A percentile compares a stretch with the other conserved stretches of the same genome.
Evolutionary conservation across 2,113 vertebrate species (phyloP).

Genomic region (Drymodes brunneopygia): DNA sequence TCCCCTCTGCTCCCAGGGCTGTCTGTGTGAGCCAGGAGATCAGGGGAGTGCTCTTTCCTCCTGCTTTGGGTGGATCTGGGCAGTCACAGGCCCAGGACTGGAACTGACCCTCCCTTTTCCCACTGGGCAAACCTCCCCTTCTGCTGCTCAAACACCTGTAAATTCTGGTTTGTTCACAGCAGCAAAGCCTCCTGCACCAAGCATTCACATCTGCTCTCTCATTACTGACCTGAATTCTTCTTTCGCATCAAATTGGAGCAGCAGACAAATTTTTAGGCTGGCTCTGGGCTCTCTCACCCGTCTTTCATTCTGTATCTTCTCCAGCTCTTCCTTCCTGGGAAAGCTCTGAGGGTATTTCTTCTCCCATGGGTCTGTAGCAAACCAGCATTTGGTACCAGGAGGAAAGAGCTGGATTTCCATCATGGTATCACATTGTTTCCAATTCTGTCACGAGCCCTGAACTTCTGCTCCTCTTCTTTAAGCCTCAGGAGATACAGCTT

Average conservation of each 20-base stretch:
- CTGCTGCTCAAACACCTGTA: background rate
- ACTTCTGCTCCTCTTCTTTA: background rate
- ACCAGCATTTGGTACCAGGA: background rate
- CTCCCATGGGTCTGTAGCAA: background rate
- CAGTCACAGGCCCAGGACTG: background rate
- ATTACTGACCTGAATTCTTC: background rate
- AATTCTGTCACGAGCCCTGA: background rate
- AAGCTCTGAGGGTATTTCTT: background rate
- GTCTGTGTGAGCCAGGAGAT: background rate
- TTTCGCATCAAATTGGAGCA: background rate
- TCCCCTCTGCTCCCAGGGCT: background rate
- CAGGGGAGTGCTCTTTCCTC: background rate
- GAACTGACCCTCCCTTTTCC: background rate
- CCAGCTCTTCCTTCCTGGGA: background rate
- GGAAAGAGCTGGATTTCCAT: background rate
- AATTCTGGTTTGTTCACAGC: background rate
- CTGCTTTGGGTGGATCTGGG: background rate
- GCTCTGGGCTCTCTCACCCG: background rate
- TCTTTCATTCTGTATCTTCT: background rate
- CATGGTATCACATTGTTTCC: accelerated
- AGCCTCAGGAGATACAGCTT: background rate
- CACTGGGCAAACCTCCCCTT: background rate
- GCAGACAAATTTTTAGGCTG: background rate
- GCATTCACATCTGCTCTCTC: background rate
- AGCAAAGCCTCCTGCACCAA: background rate